Base-by-base conservation (phyloP, 2,113 vertebrate species). In the Thamnaconus septentrionalis region DNA sequence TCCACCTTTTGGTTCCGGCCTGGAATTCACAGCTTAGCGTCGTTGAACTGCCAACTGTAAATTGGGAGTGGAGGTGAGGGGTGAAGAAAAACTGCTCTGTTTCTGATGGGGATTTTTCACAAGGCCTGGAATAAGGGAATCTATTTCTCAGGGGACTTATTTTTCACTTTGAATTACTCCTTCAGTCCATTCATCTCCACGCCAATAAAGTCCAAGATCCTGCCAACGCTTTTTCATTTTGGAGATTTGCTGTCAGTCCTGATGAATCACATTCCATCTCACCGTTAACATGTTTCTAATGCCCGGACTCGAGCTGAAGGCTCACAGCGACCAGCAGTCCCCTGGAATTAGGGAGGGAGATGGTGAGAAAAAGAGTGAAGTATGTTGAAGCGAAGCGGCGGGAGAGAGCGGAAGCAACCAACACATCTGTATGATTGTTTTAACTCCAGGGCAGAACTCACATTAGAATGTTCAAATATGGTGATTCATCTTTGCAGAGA, bases 161-260 rank as follows among this genome's bases (percentile, higher is more conserved):
- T 86, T 87, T 90, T 90, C 87, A 83, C 80, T 89, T 80, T 83
- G 78, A 89, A 87, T 86, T 82, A 87, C 80, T 86, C 51, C 59
- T 78, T 42, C 0, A 53, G 76, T 74, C 73, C 77, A 85, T 88
- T 85, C 61, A 78, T 88, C 84, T 86, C 71, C 62, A 9, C 46
- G 64, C 80, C 78, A 81, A 77, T 87, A 88, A 85, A 85, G 79
- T 82, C 78, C 69, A 8, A 69, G 56, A 75, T 85, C 82, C 70
- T 71, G 70, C 71, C 18, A 60, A 79, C 12, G 59, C 72, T 84
- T 81, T 81, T 87, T 87, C 83, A 83, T 86, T 83, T 82, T 84
- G 76, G 76, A 86, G 81, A 89, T 84, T 81, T 71, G 78, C 53
- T 86, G 82, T 85, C 85, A 71, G 66, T 46, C 41, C 76, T 84